Percentiles rank a stretch among this genome's conserved stretches.
These are phyloP conservation scores for Falco peregrinus DNA, from an alignment of 2,797 vertebrate genomes.

Conservation along the genomic window DNA sequence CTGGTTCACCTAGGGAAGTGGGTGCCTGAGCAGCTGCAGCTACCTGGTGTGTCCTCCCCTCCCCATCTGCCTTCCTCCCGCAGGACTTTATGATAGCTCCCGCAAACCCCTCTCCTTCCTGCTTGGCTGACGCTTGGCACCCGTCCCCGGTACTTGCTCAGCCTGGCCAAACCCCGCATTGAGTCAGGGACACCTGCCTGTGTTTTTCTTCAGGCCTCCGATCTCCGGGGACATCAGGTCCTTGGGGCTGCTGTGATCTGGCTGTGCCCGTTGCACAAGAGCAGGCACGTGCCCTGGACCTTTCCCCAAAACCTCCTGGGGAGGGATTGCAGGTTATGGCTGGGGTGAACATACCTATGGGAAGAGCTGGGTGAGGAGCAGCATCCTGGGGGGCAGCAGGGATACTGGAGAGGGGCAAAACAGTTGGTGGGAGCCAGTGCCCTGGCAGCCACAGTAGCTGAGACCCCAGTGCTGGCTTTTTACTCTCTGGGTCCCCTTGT, in stretches of 20 bases:
- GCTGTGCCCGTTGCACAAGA: not conserved
- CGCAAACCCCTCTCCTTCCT: conserved; percentile 29
- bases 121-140: conserved; percentile 26
- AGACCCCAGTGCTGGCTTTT: not conserved
- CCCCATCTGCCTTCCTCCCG: not conserved
- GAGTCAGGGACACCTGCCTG: conserved; percentile 59
- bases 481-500: not conserved
- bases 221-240: not conserved
- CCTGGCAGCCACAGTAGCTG: not conserved
- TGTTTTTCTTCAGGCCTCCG: conserved; percentile 40
- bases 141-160: not conserved
- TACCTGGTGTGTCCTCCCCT: not conserved
- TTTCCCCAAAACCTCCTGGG: not conserved
- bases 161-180: conserved; percentile 2
- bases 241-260: not conserved
- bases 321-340: not conserved
- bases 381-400: rapidly evolving
- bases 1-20: not conserved
- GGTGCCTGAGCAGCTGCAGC: rapidly evolving
- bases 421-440: not conserved
- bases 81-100: conserved; percentile 26
- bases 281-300: rapidly evolving
- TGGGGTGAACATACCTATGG: not conserved
- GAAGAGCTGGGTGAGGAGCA: not conserved
- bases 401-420: not conserved